Percentiles rank a stretch among this genome's conserved stretches.
phyloP scores from a whole-genome alignment of 1,140 invertebrate genomes.

The Batillaria attramentaria region DNA sequence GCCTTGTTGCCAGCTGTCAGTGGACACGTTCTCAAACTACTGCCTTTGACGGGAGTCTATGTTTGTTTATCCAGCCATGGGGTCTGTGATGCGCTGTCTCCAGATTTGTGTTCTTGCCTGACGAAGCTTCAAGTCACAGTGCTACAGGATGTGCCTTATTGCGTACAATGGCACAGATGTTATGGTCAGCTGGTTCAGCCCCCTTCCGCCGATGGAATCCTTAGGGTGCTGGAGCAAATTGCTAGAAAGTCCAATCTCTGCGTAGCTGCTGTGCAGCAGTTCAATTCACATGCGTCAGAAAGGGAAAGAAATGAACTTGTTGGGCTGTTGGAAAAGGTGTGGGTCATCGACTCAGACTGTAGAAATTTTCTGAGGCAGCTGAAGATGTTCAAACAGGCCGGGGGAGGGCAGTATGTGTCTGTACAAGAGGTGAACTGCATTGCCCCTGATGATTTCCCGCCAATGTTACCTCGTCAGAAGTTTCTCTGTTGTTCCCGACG shows the following conservation, averaged over 20 bases:
- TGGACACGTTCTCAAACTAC: neutral
- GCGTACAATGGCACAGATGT: neutral
- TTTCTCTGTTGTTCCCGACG: neutral
- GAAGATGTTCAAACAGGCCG: neutral
- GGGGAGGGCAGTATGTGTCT: neutral
- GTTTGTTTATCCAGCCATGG: neutral
- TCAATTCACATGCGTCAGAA: neutral
- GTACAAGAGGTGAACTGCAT: neutral
- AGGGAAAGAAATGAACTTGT: neutral
- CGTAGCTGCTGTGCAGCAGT: neutral
- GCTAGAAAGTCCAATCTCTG: neutral
- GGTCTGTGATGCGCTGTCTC: neutral
- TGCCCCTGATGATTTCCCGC: conserved; percentile 2
- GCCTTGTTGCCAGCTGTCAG: neutral
- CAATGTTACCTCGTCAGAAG: neutral
- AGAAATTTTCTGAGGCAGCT: neutral
- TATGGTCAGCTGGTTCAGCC: conserved; percentile 13
- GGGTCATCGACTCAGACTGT: neutral
- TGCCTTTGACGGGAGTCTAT: neutral
- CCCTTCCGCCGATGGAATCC: neutral
- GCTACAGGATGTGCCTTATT: neutral
- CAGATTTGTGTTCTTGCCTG: neutral
- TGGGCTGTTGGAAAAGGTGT: neutral
- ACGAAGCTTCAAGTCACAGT: conserved; percentile 12
- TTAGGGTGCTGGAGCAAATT: neutral